Conservation (phyloP, 2,888 invertebrate genomes). For the Philhelius pedissequus region DNA sequence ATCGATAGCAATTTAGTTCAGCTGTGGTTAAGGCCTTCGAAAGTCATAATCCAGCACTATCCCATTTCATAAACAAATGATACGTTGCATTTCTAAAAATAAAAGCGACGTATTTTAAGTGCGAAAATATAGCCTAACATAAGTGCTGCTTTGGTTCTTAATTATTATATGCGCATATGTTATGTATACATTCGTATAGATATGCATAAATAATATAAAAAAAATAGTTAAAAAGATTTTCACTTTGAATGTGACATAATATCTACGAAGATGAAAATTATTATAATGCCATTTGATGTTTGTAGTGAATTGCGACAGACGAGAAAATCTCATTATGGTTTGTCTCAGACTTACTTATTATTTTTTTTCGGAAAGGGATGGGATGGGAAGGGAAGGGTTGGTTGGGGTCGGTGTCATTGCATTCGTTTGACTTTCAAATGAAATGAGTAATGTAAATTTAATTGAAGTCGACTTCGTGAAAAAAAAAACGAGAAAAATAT, state of each 20-base stretch:
- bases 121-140: neutral
- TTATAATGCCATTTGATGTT: neutral
- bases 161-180: neutral
- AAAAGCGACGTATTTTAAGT: constrained; percentile 3
- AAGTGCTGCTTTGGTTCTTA: neutral
- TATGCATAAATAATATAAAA: too few relatives aligned
- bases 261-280: neutral
- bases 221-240: constrained; percentile 18
- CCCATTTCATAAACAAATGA: constrained; percentile 8
- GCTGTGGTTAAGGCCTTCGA: neutral
- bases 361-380: too few relatives aligned
- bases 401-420: neutral
- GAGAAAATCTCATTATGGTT: constrained; percentile 19
- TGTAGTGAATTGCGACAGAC: constrained; percentile 4
- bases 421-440: neutral
- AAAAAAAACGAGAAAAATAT: neutral
- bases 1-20: too few relatives aligned
- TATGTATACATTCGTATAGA: too few relatives aligned
- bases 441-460: neutral
- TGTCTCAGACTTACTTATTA: neutral
- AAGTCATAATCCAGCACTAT: neutral
- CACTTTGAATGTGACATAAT: neutral
- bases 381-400: too few relatives aligned
- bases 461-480: neutral
- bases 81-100: constrained; percentile 10